These are phyloP conservation scores for Neolamprologus sp. DNA, from an alignment of 2,113 vertebrate species.

Conservation along the genomic window DNA sequence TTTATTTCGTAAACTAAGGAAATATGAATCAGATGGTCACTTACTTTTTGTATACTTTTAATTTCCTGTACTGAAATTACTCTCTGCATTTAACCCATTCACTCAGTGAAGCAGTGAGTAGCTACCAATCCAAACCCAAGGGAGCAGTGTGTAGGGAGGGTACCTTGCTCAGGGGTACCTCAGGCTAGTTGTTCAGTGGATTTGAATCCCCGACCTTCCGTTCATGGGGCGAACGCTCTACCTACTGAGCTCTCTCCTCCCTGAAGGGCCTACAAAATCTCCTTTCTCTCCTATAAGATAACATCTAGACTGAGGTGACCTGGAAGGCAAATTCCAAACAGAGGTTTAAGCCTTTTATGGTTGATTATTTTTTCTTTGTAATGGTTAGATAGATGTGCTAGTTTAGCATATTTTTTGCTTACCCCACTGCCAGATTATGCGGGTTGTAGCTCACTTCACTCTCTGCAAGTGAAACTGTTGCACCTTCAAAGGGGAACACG, in stretches of 20 bases:
- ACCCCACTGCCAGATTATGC: background rate
- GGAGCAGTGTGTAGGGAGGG: background rate
- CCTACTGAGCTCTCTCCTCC: background rate
- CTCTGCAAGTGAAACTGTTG: background rate
- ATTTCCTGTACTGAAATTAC: background rate
- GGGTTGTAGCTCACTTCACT: background rate
- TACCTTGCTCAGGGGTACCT: background rate
- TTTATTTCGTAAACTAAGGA: accelerated
- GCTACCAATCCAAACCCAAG: background rate
- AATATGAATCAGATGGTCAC: accelerated
- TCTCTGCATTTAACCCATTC: background rate
- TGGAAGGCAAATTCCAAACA: background rate
- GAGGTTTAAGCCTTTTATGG: background rate
- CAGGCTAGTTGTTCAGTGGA: background rate
- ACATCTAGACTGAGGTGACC: background rate
- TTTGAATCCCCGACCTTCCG: accelerated
- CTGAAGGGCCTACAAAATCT: background rate
- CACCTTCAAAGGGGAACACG: background rate
- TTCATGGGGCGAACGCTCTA: accelerated
- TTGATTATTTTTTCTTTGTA: background rate
- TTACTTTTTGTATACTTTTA: background rate
- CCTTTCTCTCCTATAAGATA: background rate
- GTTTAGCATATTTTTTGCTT: background rate
- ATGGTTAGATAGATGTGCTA: background rate
- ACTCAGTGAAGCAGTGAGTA: background rate